Percentiles rank a stretch among this genome's conserved stretches.
These are phyloP conservation scores for Lepidurus couesii DNA, from an alignment of 1,140 invertebrate species.

Conservation along the genomic window DNA sequence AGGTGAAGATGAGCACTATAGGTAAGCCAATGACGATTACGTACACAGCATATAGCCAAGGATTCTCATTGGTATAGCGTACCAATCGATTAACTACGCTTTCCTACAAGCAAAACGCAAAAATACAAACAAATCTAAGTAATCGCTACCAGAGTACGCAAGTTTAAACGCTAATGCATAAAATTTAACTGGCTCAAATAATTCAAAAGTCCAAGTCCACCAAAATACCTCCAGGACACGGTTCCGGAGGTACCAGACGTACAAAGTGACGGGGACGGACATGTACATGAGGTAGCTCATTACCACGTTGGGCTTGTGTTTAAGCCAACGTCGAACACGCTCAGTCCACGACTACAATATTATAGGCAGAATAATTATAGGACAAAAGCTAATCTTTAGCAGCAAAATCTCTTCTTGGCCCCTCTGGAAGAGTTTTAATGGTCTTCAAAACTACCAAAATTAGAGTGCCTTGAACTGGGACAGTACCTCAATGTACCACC, in stretches of 20 bases:
- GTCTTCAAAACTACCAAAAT: background rate
- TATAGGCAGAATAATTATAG: slow-evolving; percentile 26
- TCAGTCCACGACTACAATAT: slow-evolving; percentile 27
- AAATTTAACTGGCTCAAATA: slow-evolving; percentile 24
- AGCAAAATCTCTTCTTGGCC: background rate
- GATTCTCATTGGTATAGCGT: slow-evolving; percentile 76
- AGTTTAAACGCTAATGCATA: slow-evolving; percentile 25
- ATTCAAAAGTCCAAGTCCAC: background rate
- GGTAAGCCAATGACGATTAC: slow-evolving; percentile 72
- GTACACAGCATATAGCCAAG: slow-evolving; percentile 81
- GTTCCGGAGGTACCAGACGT: slow-evolving; percentile 61
- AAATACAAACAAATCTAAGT: slow-evolving; percentile 33
- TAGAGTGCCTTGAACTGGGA: slow-evolving; percentile 21
- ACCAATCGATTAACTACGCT: slow-evolving; percentile 71
- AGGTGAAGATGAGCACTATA: slow-evolving; percentile 67
- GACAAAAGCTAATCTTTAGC: background rate
- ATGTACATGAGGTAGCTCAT: slow-evolving; percentile 69
- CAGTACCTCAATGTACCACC: slow-evolving; percentile 25
- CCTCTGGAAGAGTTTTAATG: background rate
- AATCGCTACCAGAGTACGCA: slow-evolving; percentile 22
- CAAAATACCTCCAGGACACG: slow-evolving; percentile 58
- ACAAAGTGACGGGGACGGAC: slow-evolving; percentile 60
- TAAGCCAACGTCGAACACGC: slow-evolving; percentile 32
- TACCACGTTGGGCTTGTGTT: slow-evolving; percentile 64
- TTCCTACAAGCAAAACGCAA: slow-evolving; percentile 56